Evolutionary conservation across 2,888 invertebrate genomes (phyloP), one percentile per base, ranked within the genome.

Genomic region (Drymonia ruficornis): DNA sequence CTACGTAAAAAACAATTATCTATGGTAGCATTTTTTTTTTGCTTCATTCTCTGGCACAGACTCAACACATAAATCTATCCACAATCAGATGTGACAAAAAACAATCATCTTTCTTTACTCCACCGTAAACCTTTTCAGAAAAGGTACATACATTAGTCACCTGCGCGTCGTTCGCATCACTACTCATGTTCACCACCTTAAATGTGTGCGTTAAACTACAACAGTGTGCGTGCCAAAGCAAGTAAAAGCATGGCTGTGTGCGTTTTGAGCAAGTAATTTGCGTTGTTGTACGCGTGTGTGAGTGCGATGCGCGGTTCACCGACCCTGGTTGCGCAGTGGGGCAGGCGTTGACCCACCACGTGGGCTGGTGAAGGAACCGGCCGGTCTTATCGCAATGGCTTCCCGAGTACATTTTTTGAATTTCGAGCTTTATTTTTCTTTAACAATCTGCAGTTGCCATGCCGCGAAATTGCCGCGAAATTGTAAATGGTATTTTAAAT

Each of bases 301-400:
- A 54, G 70, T 65, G 68, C 60, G 61, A 67, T 65, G 76, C 60
- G 72, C 65, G 79, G 89, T 86, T 86, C 85, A 85, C 63, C 84
- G 89, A 89, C 85, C 89, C 78, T 80, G 56, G 65, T 64, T 72
- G 81, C 84, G 84, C 89, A 91, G 87, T 91, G 87, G 89, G 89
- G 84, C 91, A 91, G 86, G 34, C 91, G 81, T 89, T 91, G 91
- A 90, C 87, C 90, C 74, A 85, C 89, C 91, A 91, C 91, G 90
- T 91, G 91, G 90, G 87, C 69, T 68, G 80, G 68, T 67, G 70
- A 67, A 67, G 78, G 74, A 76, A 78, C 70, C 73, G 70, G 59
- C 72, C 65, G 68, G 75, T 70, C 78, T 85, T 84, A 84, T 84
- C 84, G 80, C 56, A 49, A 57, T 61, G 56, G 73, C 80, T 81